These are phyloP conservation scores for Theocolax elegans DNA, from an alignment of 1,140 invertebrate genomes.

Conservation along the genomic window DNA sequence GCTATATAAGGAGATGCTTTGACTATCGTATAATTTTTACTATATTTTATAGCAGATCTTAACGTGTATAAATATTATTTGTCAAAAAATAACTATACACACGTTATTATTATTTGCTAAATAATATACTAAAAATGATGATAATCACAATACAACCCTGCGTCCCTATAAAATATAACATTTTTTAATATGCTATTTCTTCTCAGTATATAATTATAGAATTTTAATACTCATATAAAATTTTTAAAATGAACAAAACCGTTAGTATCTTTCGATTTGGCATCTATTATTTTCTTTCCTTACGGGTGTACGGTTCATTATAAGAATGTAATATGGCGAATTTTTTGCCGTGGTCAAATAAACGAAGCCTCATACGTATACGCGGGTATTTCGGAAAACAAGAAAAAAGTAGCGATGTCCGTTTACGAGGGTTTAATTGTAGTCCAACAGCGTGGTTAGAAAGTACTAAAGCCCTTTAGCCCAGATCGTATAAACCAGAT, in stretches of 20 bases:
- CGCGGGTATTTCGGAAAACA: constrained; percentile 38
- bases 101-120: too few species aligned
- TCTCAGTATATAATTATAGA: too few species aligned
- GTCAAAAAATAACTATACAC: too few species aligned
- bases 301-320: constrained; percentile 53
- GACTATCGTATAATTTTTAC: too few species aligned
- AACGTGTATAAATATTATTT: too few species aligned
- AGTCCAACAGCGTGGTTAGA: constrained; percentile 61
- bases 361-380: constrained; percentile 31
- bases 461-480: constrained; percentile 60
- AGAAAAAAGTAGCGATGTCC: constrained; percentile 61
- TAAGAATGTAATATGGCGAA: constrained; percentile 53
- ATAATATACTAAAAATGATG: too few species aligned
- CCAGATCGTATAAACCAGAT: constrained; percentile 31
- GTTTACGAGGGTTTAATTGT: constrained; percentile 65
- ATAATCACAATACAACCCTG: too few species aligned
- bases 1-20: too few species aligned
- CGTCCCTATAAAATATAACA: too few species aligned
- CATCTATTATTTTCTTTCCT: constrained; percentile 15
- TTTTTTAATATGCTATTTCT: too few species aligned
- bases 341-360: constrained; percentile 46
- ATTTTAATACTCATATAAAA: constrained; percentile 29
- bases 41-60: too few species aligned
- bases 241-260: constrained; percentile 3
- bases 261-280: not conserved